A percentile compares a stretch with the other conserved stretches of the same genome.
These are phyloP conservation scores for Carabus problematicus DNA, from an alignment of 2,888 invertebrate species.

Conservation along the genomic window DNA sequence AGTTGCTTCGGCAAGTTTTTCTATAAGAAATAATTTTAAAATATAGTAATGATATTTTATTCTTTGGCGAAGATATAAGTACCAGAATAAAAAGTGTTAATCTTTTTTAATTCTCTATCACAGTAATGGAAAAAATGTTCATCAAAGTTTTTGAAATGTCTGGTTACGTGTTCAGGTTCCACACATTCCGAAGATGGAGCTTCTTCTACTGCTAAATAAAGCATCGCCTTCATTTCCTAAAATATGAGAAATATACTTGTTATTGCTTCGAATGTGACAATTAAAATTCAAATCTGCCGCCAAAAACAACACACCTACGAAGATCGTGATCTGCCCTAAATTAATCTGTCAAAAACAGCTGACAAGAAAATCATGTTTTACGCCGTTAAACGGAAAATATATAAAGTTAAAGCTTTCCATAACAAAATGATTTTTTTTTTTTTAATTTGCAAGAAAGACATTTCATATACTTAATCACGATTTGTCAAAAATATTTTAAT, in stretches of 20 bases:
- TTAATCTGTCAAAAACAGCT: conserved; percentile 10
- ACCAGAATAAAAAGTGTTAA: conserved; percentile 86
- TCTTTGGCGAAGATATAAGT: conserved; percentile 44
- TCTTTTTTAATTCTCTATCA: conserved; percentile 85
- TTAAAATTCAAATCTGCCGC: conserved; percentile 15
- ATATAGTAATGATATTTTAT: neutral
- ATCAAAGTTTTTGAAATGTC: conserved; percentile 81
- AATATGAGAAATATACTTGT: conserved; percentile 42
- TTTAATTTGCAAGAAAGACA: neutral
- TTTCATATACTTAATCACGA: neutral
- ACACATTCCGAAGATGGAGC: conserved; percentile 78
- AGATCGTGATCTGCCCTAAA: neutral
- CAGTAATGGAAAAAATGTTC: conserved; percentile 86
- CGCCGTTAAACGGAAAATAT: conserved; percentile 8
- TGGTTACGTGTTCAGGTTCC: conserved; percentile 72
- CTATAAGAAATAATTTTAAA: conserved; percentile 54
- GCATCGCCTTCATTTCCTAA: conserved; percentile 84
- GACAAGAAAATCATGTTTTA: conserved; percentile 12
- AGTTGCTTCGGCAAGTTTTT: conserved; percentile 88
- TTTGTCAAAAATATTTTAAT: conserved; percentile 12
- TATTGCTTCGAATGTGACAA: neutral
- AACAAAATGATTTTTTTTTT: conserved; percentile 6
- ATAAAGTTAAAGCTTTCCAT: conserved; percentile 1
- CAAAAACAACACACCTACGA: neutral
- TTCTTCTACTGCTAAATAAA: conserved; percentile 80